Evolutionary conservation across 92 coral and sea anemone genomes (phyloP), one percentile per base, ranked within the genome.

Genomic region (Metridium senile): DNA sequence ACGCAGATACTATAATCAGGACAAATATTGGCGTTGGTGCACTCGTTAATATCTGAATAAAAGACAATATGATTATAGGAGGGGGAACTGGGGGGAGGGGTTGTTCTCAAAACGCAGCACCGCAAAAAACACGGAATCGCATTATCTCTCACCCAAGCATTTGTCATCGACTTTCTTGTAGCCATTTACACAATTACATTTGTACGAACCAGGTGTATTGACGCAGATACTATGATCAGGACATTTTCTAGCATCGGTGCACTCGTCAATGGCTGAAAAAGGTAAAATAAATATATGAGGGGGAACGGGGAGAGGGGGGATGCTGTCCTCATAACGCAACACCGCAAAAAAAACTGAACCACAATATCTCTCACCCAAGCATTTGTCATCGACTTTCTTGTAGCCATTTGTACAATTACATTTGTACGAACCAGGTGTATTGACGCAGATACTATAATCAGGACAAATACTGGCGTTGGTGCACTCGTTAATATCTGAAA

Each of bases 231-330:
- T 33, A 20, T 71, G n/a, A 11, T 43, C 19, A 25, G 21, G 7
- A 23, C 76, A 71, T 62, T 71, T 43, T 11, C 47, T 62, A 3
- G 16, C 30, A 16, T 43, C 47, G n/a, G 30, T 26, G 27, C 76
- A 71, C 52, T 71, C 76, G 22, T 71, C 76, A 29, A 71, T 71
- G 30, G 45, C 51, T 45, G 51, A n/a, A 7, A n/a, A n/a, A n/a
- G n/a, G n/a, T n/a, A n/a, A n/a, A n/a, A n/a, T n/a, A n/a, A n/a
- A n/a, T n/a, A n/a, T n/a, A n/a, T n/a, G n/a, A n/a, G n/a, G n/a
- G n/a, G n/a, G n/a, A n/a, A n/a, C n/a, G n/a, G n/a, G n/a, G n/a
- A n/a, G n/a, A n/a, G n/a, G n/a, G n/a, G n/a, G n/a, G n/a, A n/a
- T n/a, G n/a, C n/a, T n/a, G n/a, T n/a, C n/a, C n/a, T n/a, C n/a